A percentile compares a stretch with the other conserved stretches of the same genome.
phyloP scores from a whole-genome alignment of 1,140 invertebrate species.

The Dendroctonus ponderosae region DNA sequence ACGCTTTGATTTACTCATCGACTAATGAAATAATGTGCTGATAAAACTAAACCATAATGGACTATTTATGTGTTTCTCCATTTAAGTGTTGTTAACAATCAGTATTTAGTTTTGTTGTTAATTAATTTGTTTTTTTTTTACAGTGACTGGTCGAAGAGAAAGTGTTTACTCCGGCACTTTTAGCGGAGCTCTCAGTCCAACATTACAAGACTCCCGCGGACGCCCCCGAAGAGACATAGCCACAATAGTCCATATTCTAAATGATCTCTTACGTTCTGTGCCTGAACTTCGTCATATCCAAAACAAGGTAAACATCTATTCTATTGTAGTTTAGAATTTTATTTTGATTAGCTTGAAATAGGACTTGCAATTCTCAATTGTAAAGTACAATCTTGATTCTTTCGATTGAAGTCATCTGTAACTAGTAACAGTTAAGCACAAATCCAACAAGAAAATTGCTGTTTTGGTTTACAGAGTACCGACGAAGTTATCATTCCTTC shows the following conservation, averaged over 20 bases:
- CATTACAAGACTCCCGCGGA: slow-evolving; percentile 84
- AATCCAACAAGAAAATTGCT: background rate
- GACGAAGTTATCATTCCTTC: slow-evolving; percentile 31
- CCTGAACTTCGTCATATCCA: slow-evolving; percentile 55
- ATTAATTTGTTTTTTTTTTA: slow-evolving; percentile 25
- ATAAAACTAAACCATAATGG: no score
- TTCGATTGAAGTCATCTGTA: background rate
- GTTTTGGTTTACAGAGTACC: slow-evolving; percentile 9
- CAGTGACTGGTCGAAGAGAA: slow-evolving; percentile 66
- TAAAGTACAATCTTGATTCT: no score
- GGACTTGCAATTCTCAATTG: no score
- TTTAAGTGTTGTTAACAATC: background rate
- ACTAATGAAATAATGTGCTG: no score
- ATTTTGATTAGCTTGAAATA: no score
- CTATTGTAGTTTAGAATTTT: no score
- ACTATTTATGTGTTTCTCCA: background rate
- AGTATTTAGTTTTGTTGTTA: background rate
- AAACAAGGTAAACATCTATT: slow-evolving; percentile 1
- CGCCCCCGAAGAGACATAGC: slow-evolving; percentile 88
- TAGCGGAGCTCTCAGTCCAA: slow-evolving; percentile 86
- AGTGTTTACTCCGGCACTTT: slow-evolving; percentile 84
- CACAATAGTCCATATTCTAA: slow-evolving; percentile 93
- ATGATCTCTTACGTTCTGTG: slow-evolving; percentile 87
- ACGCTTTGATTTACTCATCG: no score
- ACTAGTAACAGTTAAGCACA: background rate